Base-by-base conservation (phyloP, 2,797 vertebrate genomes). In the Mico argentatus region DNA sequence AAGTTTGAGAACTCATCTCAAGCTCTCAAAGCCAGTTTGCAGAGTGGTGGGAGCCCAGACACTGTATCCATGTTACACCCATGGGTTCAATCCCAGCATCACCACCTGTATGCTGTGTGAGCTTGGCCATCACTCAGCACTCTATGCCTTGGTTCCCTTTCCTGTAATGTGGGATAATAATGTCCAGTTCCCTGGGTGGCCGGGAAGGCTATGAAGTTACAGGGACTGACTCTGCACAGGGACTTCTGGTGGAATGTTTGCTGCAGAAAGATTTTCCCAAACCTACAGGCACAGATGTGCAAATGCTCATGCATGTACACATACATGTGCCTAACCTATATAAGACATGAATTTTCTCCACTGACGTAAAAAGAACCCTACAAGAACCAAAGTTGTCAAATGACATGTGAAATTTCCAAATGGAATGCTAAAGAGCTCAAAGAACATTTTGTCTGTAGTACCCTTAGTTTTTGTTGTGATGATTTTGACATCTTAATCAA, bases 401-500 rank as follows among this genome's bases (percentile, higher is more conserved):
- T 55, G 14, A 14, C 36, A 73, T 30, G 9, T 17, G 22, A 30
- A 52, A 17, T 82, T 11, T 48, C 7, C 46, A 50, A 48, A 57
- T 39, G 7, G 11, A 52, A 70, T n/a, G 39, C 44, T 50, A 9
- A 52, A 82, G n/a, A 75, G 27, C 84, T 91, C 52, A 30, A 70
- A 80, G 87, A 87, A 50, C n/a, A 20, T 61, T 90, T 84, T 77
- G 81, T 85, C 80, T 73, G 17, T 22, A 75, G 77, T 75, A 94
- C 19, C 2, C 44, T 67, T 27, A 50, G 9, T 30, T 70, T 95
- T 80, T 79, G 50, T 44, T 64, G 30, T 33, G 33, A 24, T 91
- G 75, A 86, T 90, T 86, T 61, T 87, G 44, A 83, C 22, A 52
- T 95, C 33, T 88, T 87, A 82, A 72, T 93, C 64, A 84, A 50